phyloP scores from a whole-genome alignment of 2,888 invertebrate genomes.

The Volucella inanis region DNA sequence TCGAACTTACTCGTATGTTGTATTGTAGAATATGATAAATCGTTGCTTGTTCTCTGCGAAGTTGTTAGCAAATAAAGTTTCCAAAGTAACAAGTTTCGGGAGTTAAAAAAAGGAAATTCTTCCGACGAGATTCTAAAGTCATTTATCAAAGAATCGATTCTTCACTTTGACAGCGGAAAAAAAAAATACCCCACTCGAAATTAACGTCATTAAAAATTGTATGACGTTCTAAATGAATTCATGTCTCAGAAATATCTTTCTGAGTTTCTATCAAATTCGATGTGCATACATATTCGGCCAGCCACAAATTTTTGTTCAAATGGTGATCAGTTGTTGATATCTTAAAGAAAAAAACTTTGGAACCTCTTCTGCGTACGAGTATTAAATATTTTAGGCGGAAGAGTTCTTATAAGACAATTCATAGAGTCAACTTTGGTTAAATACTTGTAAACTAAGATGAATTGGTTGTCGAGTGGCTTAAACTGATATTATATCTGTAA shows the following conservation, averaged over 20 bases:
- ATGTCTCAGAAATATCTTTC: slow-evolving; percentile 2
- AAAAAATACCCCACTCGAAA: not conserved
- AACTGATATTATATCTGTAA: too few relatives aligned
- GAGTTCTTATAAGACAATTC: too few relatives aligned
- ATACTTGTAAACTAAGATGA: too few relatives aligned
- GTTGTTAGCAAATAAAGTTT: slow-evolving; percentile 14
- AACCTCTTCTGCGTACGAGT: too few relatives aligned
- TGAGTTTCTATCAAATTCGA: not conserved
- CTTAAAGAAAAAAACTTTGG: too few relatives aligned
- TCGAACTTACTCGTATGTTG: not conserved
- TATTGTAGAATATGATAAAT: not conserved
- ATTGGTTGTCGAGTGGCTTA: too few relatives aligned
- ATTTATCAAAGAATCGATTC: not conserved
- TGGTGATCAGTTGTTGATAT: not conserved
- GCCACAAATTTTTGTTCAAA: slow-evolving; percentile 1
- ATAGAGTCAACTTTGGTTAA: too few relatives aligned
- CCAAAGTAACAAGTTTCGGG: not conserved
- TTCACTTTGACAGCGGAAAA: not conserved
- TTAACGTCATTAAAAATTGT: slow-evolving; percentile 13
- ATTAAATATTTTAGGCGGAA: too few relatives aligned
- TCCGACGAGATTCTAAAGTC: not conserved
- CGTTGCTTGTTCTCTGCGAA: not conserved
- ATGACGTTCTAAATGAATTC: slow-evolving; percentile 28
- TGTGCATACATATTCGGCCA: slow-evolving; percentile 2
- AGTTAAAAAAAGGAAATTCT: not conserved